Conservation (phyloP, 30 jellyfish, hydroid and myxozoan species). For the Aurelia aurita region DNA sequence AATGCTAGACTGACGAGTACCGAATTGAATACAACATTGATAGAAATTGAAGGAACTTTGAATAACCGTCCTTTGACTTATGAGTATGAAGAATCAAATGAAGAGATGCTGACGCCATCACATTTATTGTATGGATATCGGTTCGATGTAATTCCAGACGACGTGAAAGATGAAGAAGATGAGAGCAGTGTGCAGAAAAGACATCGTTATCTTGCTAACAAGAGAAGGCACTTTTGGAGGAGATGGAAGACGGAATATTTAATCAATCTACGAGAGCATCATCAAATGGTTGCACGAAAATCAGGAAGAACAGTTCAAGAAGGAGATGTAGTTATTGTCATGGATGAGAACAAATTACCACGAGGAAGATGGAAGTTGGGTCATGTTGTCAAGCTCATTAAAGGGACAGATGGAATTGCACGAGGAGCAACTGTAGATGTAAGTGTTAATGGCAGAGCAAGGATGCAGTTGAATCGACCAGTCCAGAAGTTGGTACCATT, state of each 20-base stretch:
- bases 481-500: constrained; percentile 25
- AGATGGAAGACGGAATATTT: constrained; percentile 22
- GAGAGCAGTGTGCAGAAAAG: no score
- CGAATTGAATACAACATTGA: constrained; percentile 9
- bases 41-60: constrained; percentile 31
- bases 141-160: no score
- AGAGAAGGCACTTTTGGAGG: constrained; percentile 1
- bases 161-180: no score
- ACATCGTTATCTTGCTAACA: neutral
- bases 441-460: neutral
- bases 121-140: constrained; percentile 43
- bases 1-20: constrained; percentile 26
- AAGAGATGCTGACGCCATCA: constrained; percentile 32
- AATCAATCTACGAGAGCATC: neutral
- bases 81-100: constrained; percentile 12
- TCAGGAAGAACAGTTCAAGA: neutral
- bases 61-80: constrained; percentile 39
- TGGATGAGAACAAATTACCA: neutral
- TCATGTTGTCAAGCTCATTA: neutral
- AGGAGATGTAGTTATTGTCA: constrained; percentile 21
- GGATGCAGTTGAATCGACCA: constrained; percentile 17
- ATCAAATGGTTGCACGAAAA: neutral
- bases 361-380: constrained; percentile 26
- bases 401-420: neutral
- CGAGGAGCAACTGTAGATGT: constrained; percentile 25